phyloP scores from a whole-genome alignment of 2,113 vertebrate species.

The Pogona vitticeps region DNA sequence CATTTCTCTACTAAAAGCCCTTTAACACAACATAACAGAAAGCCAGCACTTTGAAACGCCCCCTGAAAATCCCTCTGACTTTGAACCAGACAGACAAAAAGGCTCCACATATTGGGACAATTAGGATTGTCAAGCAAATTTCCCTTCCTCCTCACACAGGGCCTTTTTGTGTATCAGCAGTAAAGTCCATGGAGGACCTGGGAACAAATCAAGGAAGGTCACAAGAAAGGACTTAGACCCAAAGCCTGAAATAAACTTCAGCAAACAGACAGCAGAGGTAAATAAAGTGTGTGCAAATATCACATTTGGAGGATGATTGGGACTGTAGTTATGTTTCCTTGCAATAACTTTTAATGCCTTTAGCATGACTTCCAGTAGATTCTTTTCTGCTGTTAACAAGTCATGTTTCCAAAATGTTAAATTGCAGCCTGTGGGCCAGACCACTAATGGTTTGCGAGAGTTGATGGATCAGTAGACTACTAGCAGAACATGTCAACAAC shows the following conservation, averaged over 20 bases:
- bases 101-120: constrained; percentile 1
- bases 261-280: background rate
- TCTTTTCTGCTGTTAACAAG: background rate
- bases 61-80: background rate
- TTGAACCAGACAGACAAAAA: constrained; percentile 34
- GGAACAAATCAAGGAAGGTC: constrained; percentile 30
- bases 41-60: background rate
- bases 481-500: background rate
- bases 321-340: background rate
- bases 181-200: background rate
- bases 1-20: constrained; percentile 9
- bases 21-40: constrained; percentile 30
- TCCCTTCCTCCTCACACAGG: constrained; percentile 16
- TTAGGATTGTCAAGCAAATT: constrained; percentile 15
- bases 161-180: constrained; percentile 23
- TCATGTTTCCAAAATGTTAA: rapidly evolving
- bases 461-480: background rate
- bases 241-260: background rate
- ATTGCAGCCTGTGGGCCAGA: background rate
- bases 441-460: background rate
- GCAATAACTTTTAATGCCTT: rapidly evolving
- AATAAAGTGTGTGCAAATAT: background rate
- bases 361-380: background rate
- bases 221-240: background rate
- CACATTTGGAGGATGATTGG: background rate